Percentiles rank a stretch among this genome's conserved stretches.
These are phyloP conservation scores for Mythimna vitellina DNA, from an alignment of 2,888 invertebrate species.

Conservation along the genomic window DNA sequence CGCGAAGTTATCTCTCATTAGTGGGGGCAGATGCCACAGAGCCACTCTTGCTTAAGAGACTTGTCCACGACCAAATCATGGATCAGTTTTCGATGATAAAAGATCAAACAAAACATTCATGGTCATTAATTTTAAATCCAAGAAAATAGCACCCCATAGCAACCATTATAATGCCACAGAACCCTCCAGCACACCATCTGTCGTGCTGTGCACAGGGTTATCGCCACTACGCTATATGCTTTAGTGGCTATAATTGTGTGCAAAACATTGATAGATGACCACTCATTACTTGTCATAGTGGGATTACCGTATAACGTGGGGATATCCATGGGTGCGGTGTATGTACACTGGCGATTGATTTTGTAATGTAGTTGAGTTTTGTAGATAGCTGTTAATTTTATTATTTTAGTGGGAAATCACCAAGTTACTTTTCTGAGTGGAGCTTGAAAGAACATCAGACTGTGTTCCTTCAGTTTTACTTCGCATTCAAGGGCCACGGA, in stretches of 20 bases:
- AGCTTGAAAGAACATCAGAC: too few relatives aligned
- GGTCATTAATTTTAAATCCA: conserved; percentile 26
- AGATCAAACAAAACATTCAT: conserved; percentile 8
- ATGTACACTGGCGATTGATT: conserved; percentile 28
- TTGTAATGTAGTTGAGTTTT: conserved; percentile 15
- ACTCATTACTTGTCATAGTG: conserved; percentile 48
- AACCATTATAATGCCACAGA: conserved; percentile 21
- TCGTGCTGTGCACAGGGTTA: conserved; percentile 25
- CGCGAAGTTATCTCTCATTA: too few relatives aligned
- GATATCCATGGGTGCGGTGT: conserved; percentile 32
- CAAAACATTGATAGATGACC: conserved; percentile 39
- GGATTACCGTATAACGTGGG: conserved; percentile 40
- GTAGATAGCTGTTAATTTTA: neutral
- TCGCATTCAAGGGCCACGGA: too few relatives aligned
- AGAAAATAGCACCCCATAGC: conserved; percentile 34
- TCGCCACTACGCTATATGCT: neutral
- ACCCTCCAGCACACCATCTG: conserved; percentile 41
- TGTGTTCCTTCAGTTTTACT: too few relatives aligned
- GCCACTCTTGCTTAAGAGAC: neutral
- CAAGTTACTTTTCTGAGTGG: too few relatives aligned
- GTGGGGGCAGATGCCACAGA: too few relatives aligned
- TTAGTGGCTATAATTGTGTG: conserved; percentile 46
- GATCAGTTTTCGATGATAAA: neutral
- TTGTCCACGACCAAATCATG: neutral
- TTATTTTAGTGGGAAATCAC: too few relatives aligned